phyloP scores from a whole-genome alignment of 2,888 invertebrate genomes.

The Elysia crispata region DNA sequence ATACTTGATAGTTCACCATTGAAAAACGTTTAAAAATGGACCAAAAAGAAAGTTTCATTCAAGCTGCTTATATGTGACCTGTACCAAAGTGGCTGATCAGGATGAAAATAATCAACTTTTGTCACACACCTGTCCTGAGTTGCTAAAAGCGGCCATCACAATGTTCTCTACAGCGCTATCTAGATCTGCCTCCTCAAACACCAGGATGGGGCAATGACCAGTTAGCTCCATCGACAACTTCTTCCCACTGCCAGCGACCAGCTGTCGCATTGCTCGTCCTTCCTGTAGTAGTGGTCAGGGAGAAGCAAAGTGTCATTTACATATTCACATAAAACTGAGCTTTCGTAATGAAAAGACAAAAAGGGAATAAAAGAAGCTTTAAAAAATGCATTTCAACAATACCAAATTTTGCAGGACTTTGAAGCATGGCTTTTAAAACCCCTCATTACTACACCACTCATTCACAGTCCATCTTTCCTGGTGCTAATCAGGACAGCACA shows the following conservation, averaged over 20 bases:
- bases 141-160: constrained; percentile 80
- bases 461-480: too few relatives aligned
- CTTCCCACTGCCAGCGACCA: constrained; percentile 76
- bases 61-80: background rate
- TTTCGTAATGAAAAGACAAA: background rate
- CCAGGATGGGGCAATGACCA: constrained; percentile 79
- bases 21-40: too few relatives aligned
- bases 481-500: too few relatives aligned
- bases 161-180: constrained; percentile 81
- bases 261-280: constrained; percentile 74
- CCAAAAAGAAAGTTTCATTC: too few relatives aligned
- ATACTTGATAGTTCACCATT: too few relatives aligned
- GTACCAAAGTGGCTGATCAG: background rate
- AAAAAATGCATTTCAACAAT: too few relatives aligned
- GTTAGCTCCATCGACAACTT: constrained; percentile 77
- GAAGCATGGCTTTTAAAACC: too few relatives aligned
- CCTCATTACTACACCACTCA: too few relatives aligned
- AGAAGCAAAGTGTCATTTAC: background rate
- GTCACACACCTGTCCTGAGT: constrained; percentile 79
- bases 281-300: constrained; percentile 58
- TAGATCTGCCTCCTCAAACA: constrained; percentile 81
- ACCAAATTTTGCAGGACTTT: too few relatives aligned
- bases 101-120: background rate
- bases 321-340: background rate
- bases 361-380: background rate